Conservation (phyloP, 2,113 vertebrate genomes). For the Ramphastos sulfuratus region DNA sequence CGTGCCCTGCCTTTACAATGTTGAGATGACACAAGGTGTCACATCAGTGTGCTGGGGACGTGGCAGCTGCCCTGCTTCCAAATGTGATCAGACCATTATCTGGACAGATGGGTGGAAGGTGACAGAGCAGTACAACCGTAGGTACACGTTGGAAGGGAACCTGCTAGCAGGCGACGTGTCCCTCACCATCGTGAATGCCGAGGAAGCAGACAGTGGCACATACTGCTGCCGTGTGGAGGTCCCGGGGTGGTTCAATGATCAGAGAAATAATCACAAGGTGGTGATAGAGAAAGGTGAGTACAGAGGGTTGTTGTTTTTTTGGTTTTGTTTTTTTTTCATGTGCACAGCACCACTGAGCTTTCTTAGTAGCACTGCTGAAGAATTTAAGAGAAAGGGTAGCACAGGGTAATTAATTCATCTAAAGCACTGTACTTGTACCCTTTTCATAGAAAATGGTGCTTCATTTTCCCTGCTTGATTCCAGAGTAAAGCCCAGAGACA, state of each 20-base stretch:
- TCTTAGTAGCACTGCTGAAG: not conserved
- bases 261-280: not conserved
- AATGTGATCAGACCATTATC: constrained; percentile 70
- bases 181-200: constrained; percentile 71
- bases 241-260: constrained; percentile 80
- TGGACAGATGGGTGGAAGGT: constrained; percentile 46
- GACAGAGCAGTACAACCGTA: not conserved
- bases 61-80: constrained; percentile 24
- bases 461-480: not conserved
- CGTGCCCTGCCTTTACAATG: constrained; percentile 74
- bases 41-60: constrained; percentile 79
- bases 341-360: not conserved
- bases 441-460: not conserved
- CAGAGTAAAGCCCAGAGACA: not conserved
- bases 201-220: constrained; percentile 66
- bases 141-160: constrained; percentile 69
- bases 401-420: not conserved
- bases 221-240: constrained; percentile 85
- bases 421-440: not conserved
- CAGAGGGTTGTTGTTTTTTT: not conserved
- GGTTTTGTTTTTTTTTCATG: not conserved
- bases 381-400: not conserved
- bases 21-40: rapidly evolving
- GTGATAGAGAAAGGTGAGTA: constrained; percentile 66
- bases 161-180: constrained; percentile 69